A percentile compares a stretch with the other conserved stretches of the same genome.
Conservation (phyloP, 2,113 vertebrate genomes). For the Panurus biarmicus region DNA sequence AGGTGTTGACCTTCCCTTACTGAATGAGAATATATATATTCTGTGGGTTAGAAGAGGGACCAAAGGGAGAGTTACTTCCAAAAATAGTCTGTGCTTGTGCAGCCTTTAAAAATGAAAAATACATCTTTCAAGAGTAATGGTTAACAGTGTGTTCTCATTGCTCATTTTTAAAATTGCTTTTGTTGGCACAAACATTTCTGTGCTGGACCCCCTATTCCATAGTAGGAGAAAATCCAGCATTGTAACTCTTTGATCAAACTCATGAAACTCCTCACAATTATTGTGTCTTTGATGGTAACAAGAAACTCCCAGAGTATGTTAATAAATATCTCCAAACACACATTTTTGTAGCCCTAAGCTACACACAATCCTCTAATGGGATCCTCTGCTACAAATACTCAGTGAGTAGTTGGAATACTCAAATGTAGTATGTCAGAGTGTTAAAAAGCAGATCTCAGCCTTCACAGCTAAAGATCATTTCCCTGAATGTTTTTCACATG, state of each 20-base stretch:
- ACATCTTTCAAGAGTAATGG: conserved; percentile 10
- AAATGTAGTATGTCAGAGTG: background rate
- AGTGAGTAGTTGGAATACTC: background rate
- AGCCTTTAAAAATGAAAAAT: conserved; percentile 45
- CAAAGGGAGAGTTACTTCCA: background rate
- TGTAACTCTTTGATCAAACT: conserved; percentile 6
- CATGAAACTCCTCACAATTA: background rate
- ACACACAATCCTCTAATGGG: background rate
- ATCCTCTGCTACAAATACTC: background rate
- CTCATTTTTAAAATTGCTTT: conserved; percentile 50
- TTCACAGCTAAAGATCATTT: background rate
- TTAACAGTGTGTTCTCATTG: conserved; percentile 21
- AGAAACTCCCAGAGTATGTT: background rate
- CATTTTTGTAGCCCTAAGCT: background rate
- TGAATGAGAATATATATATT: conserved; percentile 9
- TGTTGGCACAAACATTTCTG: background rate
- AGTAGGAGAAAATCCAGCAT: background rate
- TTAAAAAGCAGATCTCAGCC: background rate
- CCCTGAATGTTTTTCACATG: background rate
- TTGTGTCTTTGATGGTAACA: background rate
- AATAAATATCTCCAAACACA: background rate
- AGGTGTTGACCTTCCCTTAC: background rate
- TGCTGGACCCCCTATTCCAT: background rate
- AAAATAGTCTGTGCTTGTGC: conserved; percentile 2
- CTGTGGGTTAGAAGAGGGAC: conserved; percentile 5